Evolutionary conservation across 2,113 vertebrate genomes (phyloP).

Genomic region (Xiphorhynchus elegans): DNA sequence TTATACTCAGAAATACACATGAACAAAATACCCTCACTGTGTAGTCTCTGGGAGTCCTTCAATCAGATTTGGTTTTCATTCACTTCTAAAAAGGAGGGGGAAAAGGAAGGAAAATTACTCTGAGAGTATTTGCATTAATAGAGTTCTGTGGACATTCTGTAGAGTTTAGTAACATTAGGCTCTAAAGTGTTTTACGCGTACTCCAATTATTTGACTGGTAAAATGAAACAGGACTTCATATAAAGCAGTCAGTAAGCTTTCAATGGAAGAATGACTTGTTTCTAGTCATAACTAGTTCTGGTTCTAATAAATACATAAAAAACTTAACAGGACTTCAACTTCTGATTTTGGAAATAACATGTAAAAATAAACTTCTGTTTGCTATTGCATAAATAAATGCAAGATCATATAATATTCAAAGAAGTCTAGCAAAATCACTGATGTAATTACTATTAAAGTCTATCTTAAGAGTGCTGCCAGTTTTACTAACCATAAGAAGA

Average conservation of each 20-base stretch:
- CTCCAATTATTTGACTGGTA: neutral
- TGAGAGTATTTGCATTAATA: neutral
- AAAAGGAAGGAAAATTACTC: neutral
- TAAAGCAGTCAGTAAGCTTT: neutral
- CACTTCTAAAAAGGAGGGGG: neutral
- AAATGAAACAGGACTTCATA: neutral
- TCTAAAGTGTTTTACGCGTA: neutral
- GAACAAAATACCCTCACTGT: neutral
- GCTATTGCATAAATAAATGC: neutral
- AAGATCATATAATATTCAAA: neutral
- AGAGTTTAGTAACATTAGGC: neutral
- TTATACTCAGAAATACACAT: neutral
- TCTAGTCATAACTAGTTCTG: neutral
- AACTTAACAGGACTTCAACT: neutral
- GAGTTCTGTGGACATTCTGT: neutral
- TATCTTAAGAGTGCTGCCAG: neutral
- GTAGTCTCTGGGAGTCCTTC: neutral
- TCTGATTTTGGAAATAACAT: neutral
- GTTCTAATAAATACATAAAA: neutral
- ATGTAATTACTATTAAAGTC: neutral
- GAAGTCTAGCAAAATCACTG: neutral
- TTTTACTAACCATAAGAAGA: neutral
- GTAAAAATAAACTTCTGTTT: neutral
- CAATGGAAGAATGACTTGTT: neutral
- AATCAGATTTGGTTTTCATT: neutral